Evolutionary conservation across 1,140 invertebrate species (phyloP).

Genomic region (Bombyx mori): DNA sequence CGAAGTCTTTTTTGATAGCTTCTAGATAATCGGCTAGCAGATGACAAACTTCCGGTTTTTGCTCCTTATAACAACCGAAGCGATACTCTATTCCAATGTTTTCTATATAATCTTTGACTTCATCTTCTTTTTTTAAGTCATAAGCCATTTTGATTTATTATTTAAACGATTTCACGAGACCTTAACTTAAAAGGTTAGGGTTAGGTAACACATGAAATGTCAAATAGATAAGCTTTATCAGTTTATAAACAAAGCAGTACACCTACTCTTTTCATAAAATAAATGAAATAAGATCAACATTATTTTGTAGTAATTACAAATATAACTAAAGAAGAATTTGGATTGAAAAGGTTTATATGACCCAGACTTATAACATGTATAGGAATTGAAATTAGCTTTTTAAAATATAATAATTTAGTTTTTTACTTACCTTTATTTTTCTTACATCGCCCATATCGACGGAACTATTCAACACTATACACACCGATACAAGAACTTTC

Average conservation of each 20-base stretch:
- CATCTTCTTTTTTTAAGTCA: conserved; percentile 87
- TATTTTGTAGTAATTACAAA: too few species aligned
- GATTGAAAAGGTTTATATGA: too few species aligned
- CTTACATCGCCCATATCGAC: conserved; percentile 17
- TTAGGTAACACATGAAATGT: conserved; percentile 51
- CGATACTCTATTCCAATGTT: conserved; percentile 93
- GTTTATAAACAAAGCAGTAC: conserved; percentile 31
- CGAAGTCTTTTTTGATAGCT: conserved; percentile 82
- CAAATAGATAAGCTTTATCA: conserved; percentile 51
- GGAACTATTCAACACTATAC: too few species aligned
- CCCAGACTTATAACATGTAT: too few species aligned
- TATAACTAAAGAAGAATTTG: too few species aligned
- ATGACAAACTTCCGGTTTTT: conserved; percentile 85
- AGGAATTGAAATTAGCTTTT: too few species aligned
- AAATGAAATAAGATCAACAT: background rate
- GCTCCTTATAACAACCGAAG: conserved; percentile 85
- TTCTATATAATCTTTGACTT: conserved; percentile 89
- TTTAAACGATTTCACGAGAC: conserved; percentile 19
- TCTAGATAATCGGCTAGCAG: conserved; percentile 91
- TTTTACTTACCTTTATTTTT: conserved; percentile 15
- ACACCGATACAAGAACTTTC: too few species aligned
- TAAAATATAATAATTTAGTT: too few species aligned
- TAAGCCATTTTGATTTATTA: conserved; percentile 45
- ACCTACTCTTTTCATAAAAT: conserved; percentile 24
- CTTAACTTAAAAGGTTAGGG: conserved; percentile 17